phyloP scores from a whole-genome alignment of 2,888 invertebrate genomes.

The Erebia palarica region DNA sequence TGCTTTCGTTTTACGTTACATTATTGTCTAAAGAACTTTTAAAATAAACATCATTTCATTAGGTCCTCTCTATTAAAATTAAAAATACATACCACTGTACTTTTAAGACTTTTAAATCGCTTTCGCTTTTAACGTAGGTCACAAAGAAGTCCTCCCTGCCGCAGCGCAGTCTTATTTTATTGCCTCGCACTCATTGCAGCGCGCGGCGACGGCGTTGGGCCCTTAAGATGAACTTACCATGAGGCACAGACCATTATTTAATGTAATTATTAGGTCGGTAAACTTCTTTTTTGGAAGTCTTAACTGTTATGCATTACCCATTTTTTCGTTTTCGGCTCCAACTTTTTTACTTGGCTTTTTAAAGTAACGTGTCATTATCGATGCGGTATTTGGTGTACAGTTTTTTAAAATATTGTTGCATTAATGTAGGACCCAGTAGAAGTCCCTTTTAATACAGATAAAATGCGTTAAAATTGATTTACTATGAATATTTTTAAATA shows the following conservation, averaged over 20 bases:
- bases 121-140: constrained; percentile 44
- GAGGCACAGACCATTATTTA: constrained; percentile 75
- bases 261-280: constrained; percentile 76
- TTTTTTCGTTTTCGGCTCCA: constrained; percentile 46
- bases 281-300: constrained; percentile 67
- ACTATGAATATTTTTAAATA: too few species aligned
- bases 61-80: too few species aligned
- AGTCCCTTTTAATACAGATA: not conserved
- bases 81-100: not conserved
- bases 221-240: constrained; percentile 73
- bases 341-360: constrained; percentile 41
- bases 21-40: too few species aligned
- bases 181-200: constrained; percentile 63
- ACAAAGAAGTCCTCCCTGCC: constrained; percentile 47
- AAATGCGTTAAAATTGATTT: too few species aligned
- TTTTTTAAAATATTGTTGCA: not conserved
- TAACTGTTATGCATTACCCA: constrained; percentile 59
- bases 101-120: constrained; percentile 43
- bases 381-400: not conserved
- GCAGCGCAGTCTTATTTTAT: constrained; percentile 66
- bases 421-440: not conserved
- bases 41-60: too few species aligned
- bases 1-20: too few species aligned
- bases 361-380: not conserved
- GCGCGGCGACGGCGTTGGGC: constrained; percentile 61